Conservation (phyloP, 2,797 vertebrate species). For the Novumbra hubbsi region DNA sequence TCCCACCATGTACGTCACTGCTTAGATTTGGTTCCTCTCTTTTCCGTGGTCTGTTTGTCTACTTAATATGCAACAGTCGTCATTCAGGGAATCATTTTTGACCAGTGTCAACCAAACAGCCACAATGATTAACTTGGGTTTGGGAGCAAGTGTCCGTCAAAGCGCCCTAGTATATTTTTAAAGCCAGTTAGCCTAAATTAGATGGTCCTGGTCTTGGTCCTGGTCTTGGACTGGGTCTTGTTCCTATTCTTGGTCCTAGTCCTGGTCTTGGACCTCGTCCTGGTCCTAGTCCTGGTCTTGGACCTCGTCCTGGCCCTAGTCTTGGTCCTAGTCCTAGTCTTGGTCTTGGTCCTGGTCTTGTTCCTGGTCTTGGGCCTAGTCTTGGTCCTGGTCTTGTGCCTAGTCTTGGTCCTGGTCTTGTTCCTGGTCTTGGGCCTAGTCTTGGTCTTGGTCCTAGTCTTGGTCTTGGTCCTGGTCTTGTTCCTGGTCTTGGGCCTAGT, state of each 20-base stretch:
- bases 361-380: no score
- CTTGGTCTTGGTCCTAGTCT: no score
- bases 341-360: no score
- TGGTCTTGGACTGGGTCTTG: no score
- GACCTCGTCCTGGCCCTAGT: no score
- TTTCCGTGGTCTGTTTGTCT: constrained; percentile 68
- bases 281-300: no score
- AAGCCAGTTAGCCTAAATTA: constrained; percentile 54
- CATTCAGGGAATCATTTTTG: constrained; percentile 72
- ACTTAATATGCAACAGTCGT: constrained; percentile 74
- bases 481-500: no score
- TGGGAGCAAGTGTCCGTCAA: constrained; percentile 67
- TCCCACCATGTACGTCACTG: constrained; percentile 41
- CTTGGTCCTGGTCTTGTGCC: no score
- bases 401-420: constrained; percentile 12
- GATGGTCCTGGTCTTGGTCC: constrained; percentile 28
- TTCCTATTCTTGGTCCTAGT: no score
- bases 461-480: no score
- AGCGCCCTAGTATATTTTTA: constrained; percentile 54
- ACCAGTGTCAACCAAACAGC: constrained; percentile 74
- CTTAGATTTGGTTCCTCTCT: constrained; percentile 52
- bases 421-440: constrained; percentile 13
- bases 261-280: no score
- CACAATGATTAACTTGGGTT: constrained; percentile 70
- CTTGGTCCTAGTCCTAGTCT: no score